phyloP scores from a whole-genome alignment of 2,797 vertebrate species.

The Rallus crepitans region DNA sequence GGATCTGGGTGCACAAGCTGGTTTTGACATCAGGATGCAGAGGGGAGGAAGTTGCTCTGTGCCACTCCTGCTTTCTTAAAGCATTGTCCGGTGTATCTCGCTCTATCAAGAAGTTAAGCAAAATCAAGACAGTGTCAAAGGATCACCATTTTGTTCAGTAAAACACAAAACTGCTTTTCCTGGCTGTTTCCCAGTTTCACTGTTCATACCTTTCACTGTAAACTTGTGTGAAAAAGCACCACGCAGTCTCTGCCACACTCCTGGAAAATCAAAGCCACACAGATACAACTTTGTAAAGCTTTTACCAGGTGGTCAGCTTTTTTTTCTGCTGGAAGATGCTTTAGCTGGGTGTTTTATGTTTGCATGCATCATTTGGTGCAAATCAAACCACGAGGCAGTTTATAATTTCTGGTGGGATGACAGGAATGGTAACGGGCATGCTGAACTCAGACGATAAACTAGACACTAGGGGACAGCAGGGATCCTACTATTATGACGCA shows the following conservation, averaged over 20 bases:
- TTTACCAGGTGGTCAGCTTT: not conserved
- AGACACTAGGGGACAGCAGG: conserved; percentile 15
- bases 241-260: not conserved
- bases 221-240: not conserved
- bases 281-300: not conserved
- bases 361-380: not conserved
- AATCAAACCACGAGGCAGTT: not conserved
- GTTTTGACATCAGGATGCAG: not conserved
- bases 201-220: not conserved
- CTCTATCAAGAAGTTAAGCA: not conserved
- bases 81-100: not conserved
- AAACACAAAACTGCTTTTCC: not conserved
- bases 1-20: not conserved
- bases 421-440: not conserved
- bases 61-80: not conserved
- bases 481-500: not conserved
- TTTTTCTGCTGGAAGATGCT: not conserved
- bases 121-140: not conserved
- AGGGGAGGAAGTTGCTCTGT: not conserved
- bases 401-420: not conserved
- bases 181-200: not conserved
- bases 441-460: not conserved
- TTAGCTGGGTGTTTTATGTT: not conserved
- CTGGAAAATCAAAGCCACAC: not conserved
- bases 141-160: not conserved